Evolutionary conservation across 2,888 invertebrate genomes (phyloP).

Genomic region (Folsomia manolachei): DNA sequence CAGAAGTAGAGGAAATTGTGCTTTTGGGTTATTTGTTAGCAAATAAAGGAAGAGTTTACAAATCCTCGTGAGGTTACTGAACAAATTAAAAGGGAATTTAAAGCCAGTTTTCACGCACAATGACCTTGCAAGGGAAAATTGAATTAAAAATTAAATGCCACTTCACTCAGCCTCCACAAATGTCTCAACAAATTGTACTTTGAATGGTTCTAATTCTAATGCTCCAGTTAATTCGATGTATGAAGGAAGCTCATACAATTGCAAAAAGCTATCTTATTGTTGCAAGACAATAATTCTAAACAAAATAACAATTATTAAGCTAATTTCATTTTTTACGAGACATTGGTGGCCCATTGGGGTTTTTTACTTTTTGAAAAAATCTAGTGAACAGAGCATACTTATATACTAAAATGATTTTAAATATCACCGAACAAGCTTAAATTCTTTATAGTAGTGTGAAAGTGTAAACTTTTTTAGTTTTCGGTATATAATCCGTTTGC

Average conservation of each 20-base stretch:
- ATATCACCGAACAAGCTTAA: too few species aligned
- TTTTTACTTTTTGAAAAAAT: background rate
- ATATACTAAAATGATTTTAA: too few species aligned
- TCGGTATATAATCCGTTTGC: background rate
- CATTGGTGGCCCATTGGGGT: too few species aligned
- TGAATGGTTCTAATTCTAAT: background rate
- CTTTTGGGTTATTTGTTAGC: background rate
- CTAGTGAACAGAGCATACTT: background rate
- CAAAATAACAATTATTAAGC: too few species aligned
- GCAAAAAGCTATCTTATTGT: background rate
- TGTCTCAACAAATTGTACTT: too few species aligned
- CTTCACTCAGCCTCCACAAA: background rate
- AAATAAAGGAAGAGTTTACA: background rate
- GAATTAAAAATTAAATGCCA: background rate
- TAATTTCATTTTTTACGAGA: too few species aligned
- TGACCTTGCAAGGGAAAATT: conserved; percentile 13
- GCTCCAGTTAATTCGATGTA: background rate
- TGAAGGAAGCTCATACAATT: background rate
- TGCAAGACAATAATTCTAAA: background rate
- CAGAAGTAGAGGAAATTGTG: background rate
- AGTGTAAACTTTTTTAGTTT: too few species aligned
- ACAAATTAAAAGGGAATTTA: background rate
- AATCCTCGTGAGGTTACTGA: background rate
- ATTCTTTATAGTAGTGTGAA: too few species aligned
- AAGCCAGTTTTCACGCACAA: conserved; percentile 5